Base-by-base conservation (phyloP, 2,888 invertebrate species). In the Thecocarcelia acutangulata region DNA sequence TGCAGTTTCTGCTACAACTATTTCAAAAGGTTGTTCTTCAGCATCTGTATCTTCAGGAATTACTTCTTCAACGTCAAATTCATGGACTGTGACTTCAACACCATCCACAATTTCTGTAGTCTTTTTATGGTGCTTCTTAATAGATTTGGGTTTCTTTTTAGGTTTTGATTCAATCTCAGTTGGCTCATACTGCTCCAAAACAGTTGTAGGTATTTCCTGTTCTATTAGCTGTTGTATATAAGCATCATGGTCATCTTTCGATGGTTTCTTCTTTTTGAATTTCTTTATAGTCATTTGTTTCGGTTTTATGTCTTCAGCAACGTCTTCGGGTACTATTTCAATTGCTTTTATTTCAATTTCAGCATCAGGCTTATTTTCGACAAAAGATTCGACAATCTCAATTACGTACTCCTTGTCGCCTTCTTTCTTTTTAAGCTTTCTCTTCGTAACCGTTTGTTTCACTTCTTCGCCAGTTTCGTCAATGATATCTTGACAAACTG, bases 321-420 rank as follows among this genome's bases (percentile, higher is more conserved):
- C 33, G 9, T 83, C 74, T 15, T 73, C 75, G 3, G 89, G 87
- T 76, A 46, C 87, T 86, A 85, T 85, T 87, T 92, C 91, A 1
- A 89, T 88, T 66, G 90, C 90, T 46, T 90, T 89, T 37, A 92
- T 89, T 4, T 90, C 87, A 0, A 91, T 87, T 58, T 91, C 88
- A 0, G 92, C 90, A 87, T 91, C 89, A 0, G 88, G 87, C 48
- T 91, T 87, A 12, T 89, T 90, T 76, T 91, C 90, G 75, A 91
- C 90, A 77, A 89, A 88, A 2, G 91, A 89, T 28, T 91, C 91
- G 1, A 89, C 83, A 19, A 91, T 90, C 87, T 91, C 89, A 12
- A 90, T 89, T 0, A 90, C 78, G 84, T 91, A 91, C 85, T 92
- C 90, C 80, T 92, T 91, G 82, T 87, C 87, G 11, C 91, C 90